Percentiles rank a stretch among this genome's conserved stretches.
Evolutionary conservation across 2,797 vertebrate genomes (phyloP).

Genomic region (Crossoptilon crossoptilon): DNA sequence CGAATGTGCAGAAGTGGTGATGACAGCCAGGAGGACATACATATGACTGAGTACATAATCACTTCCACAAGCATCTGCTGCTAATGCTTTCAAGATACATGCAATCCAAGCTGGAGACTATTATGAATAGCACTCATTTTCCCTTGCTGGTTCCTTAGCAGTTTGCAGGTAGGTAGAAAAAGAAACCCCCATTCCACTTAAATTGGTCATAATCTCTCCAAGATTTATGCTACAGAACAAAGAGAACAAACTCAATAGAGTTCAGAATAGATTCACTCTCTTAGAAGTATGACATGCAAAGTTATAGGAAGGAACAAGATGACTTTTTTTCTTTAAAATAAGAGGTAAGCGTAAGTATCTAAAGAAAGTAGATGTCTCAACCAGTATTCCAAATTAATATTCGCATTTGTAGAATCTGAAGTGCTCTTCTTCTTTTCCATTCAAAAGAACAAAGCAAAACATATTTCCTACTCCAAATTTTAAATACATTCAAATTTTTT

Average conservation of each 20-base stretch:
- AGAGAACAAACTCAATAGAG: constrained; percentile 1
- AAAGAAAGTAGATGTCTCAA: not conserved
- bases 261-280: constrained; percentile 65
- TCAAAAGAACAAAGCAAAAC: not conserved
- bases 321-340: not conserved
- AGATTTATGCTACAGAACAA: not conserved
- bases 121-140: constrained; percentile 27
- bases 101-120: constrained; percentile 27
- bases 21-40: constrained; percentile 1
- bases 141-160: not conserved
- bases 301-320: not conserved
- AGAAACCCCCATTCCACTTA: constrained; percentile 17
- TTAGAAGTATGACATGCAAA: constrained; percentile 26
- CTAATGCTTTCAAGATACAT: not conserved
- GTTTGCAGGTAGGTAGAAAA: constrained; percentile 45
- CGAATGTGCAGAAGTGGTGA: not conserved
- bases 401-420: not conserved
- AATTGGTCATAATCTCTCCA: constrained; percentile 56
- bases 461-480: not conserved
- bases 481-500: not conserved
- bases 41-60: constrained; percentile 20
- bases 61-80: constrained; percentile 52
- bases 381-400: not conserved
- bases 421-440: not conserved
- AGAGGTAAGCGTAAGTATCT: not conserved